Evolutionary conservation across 2,113 vertebrate genomes (phyloP).

Genomic region (Merops nubicus): DNA sequence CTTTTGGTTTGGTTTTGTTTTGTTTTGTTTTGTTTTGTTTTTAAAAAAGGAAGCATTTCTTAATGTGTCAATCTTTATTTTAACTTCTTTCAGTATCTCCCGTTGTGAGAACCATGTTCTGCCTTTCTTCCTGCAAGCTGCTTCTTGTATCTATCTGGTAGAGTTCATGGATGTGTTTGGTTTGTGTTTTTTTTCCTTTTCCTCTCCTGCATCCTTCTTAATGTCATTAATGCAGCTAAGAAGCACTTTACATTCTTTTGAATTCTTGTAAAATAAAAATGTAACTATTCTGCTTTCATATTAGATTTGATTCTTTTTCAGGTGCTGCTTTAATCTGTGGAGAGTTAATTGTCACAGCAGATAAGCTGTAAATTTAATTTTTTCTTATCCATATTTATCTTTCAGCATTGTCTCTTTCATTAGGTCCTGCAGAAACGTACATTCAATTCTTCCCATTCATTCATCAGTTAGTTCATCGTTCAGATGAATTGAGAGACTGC

Average conservation of each 20-base stretch:
- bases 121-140: not conserved
- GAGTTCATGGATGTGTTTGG: not conserved
- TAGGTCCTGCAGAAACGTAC: not conserved
- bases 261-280: not conserved
- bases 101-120: not conserved
- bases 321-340: not conserved
- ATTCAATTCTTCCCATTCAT: not conserved
- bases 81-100: not conserved
- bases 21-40: too few species aligned
- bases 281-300: not conserved
- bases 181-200: not conserved
- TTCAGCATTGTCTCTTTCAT: not conserved
- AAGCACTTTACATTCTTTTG: not conserved
- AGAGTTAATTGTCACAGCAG: not conserved
- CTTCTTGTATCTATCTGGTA: not conserved
- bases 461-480: not conserved
- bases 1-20: too few species aligned
- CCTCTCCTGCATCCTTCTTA: not conserved
- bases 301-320: not conserved
- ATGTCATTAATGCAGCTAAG: not conserved
- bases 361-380: slow-evolving; percentile 17
- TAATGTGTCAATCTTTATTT: not conserved
- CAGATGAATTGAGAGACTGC: not conserved
- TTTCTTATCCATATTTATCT: slow-evolving; percentile 14
- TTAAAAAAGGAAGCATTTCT: not conserved